Conservation (phyloP, 2,797 vertebrate species). For the Mormyrops boulengeri region DNA sequence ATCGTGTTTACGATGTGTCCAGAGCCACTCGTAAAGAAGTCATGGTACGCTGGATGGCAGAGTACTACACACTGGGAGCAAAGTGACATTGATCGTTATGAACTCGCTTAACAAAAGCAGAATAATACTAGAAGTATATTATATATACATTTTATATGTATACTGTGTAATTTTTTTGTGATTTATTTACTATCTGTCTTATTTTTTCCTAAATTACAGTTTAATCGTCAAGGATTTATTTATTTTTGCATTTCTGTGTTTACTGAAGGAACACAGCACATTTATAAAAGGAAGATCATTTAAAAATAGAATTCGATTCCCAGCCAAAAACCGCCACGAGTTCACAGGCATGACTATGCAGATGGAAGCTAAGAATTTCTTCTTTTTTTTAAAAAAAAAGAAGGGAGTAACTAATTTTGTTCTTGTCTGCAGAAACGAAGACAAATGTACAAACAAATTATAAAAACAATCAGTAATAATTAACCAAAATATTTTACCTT, state of each 20-base stretch:
- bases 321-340: not conserved
- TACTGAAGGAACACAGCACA: not conserved
- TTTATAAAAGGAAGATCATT: not conserved
- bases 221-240: not conserved
- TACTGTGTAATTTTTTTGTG: not conserved
- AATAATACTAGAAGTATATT: not conserved
- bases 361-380: conserved; percentile 1
- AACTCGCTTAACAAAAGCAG: not conserved
- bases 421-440: not conserved
- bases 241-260: not conserved
- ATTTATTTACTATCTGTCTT: not conserved
- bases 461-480: not conserved
- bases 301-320: not conserved
- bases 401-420: not conserved
- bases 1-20: not conserved
- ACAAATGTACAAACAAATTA: not conserved
- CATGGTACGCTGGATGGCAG: not conserved
- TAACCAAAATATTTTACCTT: not conserved
- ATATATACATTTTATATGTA: not conserved
- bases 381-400: not conserved
- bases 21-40: not conserved
- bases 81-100: not conserved
- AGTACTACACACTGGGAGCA: not conserved
- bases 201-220: not conserved
- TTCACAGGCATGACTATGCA: not conserved